Percentiles rank a stretch among this genome's conserved stretches.
phyloP scores from a whole-genome alignment of 2,797 vertebrate genomes.

The Poeciliopsis gracilis region DNA sequence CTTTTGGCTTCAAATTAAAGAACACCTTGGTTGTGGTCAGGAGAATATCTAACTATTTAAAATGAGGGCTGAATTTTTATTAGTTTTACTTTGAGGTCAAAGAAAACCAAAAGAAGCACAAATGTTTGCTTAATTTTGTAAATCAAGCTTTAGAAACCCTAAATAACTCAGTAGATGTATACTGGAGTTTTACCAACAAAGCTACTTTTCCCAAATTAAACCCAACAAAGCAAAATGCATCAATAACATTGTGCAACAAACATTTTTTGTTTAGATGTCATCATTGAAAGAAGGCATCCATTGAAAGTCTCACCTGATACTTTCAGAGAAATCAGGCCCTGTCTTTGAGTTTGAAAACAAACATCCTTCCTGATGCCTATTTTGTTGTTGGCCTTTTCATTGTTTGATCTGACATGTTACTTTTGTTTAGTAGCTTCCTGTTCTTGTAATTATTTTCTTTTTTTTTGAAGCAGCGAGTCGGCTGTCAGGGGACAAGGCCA shows the following conservation, averaged over 20 bases:
- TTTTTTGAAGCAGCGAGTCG: constrained; percentile 79
- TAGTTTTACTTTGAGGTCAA: background rate
- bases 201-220: background rate
- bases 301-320: background rate
- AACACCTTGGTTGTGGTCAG: background rate
- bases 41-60: background rate
- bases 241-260: background rate
- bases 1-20: background rate
- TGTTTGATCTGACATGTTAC: background rate
- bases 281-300: background rate
- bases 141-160: background rate
- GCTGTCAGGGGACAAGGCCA: constrained; percentile 78
- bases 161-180: background rate
- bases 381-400: background rate
- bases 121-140: background rate
- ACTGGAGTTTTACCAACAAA: background rate
- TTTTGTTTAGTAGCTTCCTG: background rate
- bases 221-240: background rate
- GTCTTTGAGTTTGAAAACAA: background rate
- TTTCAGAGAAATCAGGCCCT: background rate
- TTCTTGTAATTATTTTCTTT: background rate
- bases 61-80: background rate
- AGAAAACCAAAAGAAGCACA: background rate
- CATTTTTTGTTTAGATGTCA: background rate
- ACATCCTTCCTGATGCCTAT: background rate